Conservation (phyloP, 2,888 invertebrate species). For the Anagyrus pseudococci region DNA sequence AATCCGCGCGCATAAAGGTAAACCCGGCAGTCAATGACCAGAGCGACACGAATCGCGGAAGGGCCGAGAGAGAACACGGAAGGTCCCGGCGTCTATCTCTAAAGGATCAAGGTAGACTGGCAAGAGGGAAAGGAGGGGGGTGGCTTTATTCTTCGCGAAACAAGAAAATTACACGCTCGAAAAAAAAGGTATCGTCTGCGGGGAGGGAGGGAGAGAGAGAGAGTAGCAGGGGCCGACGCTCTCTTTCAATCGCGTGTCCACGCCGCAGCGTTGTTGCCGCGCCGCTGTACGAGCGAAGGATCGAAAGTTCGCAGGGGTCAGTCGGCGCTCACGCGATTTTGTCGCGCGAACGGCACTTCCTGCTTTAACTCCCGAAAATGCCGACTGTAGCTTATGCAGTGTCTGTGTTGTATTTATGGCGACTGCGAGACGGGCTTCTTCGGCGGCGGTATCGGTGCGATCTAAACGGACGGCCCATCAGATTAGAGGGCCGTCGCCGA, state of each 20-base stretch:
- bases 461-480: conserved; percentile 39
- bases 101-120: too few relatives aligned
- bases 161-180: conserved; percentile 31
- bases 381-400: not conserved
- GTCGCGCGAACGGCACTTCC: not conserved
- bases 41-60: too few relatives aligned
- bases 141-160: conserved; percentile 5
- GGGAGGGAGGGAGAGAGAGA: not conserved
- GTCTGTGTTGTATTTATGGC: too few relatives aligned
- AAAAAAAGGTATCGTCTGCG: conserved; percentile 10
- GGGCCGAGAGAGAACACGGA: too few relatives aligned
- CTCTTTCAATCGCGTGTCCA: conserved; percentile 29
- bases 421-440: not conserved
- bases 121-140: too few relatives aligned
- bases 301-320: conserved; percentile 17
- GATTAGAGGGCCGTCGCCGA: conserved; percentile 30
- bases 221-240: not conserved
- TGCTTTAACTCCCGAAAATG: not conserved
- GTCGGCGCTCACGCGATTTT: conserved; percentile 22
- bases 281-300: conserved; percentile 1
- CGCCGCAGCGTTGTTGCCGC: not conserved
- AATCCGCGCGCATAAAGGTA: too few relatives aligned
- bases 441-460: conserved; percentile 5
- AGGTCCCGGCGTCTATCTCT: too few relatives aligned
- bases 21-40: too few relatives aligned